These are phyloP conservation scores for Stomatorhinus walkeri DNA, from an alignment of 2,797 vertebrate species.

Conservation along the genomic window DNA sequence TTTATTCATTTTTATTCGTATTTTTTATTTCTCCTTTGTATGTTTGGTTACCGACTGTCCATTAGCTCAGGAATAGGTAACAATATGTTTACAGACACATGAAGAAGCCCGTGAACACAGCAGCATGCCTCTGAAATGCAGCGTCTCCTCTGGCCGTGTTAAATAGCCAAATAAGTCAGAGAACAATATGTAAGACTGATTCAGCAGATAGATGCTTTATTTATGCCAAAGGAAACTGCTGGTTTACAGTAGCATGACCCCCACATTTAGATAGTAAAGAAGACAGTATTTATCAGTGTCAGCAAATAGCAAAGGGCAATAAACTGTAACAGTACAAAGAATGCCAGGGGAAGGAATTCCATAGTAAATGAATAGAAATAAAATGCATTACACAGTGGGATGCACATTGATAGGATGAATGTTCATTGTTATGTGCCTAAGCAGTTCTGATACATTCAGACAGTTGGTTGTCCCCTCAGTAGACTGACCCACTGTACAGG, in stretches of 20 bases:
- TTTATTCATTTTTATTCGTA: not conserved
- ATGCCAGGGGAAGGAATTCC: not conserved
- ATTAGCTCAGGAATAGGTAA: not conserved
- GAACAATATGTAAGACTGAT: not conserved
- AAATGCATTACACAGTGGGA: not conserved
- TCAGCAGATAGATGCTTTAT: not conserved
- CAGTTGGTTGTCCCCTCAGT: not conserved
- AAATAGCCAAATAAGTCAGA: not conserved
- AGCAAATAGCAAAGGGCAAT: not conserved
- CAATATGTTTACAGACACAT: not conserved
- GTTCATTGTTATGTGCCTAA: not conserved
- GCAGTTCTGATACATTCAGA: not conserved
- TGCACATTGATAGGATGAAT: not conserved
- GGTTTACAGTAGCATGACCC: not conserved
- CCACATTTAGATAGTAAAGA: not conserved
- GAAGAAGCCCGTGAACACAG: not conserved
- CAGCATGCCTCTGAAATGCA: not conserved
- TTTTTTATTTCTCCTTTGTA: not conserved
- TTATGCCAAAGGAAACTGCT: not conserved
- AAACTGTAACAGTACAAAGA: not conserved
- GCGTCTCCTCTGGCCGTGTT: not conserved
- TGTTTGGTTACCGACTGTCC: not conserved
- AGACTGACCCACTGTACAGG: not conserved
- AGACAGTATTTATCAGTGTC: not conserved
- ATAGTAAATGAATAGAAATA: not conserved